Conservation (phyloP, 2,113 vertebrate species). For the Cricetomys ansorgei region DNA sequence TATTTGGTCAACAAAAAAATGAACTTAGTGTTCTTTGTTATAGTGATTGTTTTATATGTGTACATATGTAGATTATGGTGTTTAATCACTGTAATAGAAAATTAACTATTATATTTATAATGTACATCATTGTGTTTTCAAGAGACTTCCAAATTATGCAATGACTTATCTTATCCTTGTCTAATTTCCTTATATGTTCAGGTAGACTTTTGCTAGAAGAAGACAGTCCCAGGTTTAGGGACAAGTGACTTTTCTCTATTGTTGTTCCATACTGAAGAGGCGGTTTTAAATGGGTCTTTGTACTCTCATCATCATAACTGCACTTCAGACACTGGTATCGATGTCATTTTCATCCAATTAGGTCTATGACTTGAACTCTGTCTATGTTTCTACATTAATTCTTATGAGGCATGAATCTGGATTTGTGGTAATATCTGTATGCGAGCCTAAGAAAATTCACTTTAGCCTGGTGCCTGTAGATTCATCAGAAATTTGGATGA, state of each 20-base stretch:
- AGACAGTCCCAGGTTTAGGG: rapidly evolving
- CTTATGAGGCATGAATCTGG: background rate
- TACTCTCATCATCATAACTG: background rate
- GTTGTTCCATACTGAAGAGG: background rate
- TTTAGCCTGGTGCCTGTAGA: background rate
- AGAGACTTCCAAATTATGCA: background rate
- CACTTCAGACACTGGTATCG: rapidly evolving
- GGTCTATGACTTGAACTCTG: background rate
- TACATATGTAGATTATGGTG: too few species aligned
- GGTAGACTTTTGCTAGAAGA: background rate
- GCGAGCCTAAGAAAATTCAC: background rate
- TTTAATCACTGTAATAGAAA: too few species aligned
- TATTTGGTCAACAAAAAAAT: too few species aligned
- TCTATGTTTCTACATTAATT: background rate
- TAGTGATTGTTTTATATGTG: too few species aligned
- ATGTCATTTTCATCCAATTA: background rate
- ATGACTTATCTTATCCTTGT: background rate
- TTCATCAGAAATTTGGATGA: background rate
- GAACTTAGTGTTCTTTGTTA: too few species aligned
- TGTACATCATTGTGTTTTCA: background rate
- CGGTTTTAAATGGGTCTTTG: background rate
- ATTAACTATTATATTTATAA: too few species aligned
- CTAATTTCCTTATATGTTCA: background rate
- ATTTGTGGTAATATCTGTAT: background rate
- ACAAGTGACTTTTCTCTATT: background rate